phyloP scores from a whole-genome alignment of 2,113 vertebrate genomes.

The Phoenicopterus ruber region DNA sequence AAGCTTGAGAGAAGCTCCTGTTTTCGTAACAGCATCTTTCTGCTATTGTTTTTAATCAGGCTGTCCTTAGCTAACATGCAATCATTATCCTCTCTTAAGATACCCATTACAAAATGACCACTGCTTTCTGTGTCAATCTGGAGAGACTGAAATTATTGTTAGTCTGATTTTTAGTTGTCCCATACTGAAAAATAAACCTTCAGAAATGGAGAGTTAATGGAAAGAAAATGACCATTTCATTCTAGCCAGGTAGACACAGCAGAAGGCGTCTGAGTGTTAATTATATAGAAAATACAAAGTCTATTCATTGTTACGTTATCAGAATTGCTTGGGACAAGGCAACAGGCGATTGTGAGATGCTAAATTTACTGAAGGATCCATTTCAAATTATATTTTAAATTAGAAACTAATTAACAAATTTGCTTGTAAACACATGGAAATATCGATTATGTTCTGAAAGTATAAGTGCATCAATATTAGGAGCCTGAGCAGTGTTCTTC shows the following conservation, averaged over 20 bases:
- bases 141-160: neutral
- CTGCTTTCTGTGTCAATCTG: neutral
- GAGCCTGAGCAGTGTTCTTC: neutral
- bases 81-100: neutral
- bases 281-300: neutral
- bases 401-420: neutral
- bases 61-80: neutral
- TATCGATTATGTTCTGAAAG: neutral
- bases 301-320: neutral
- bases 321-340: neutral
- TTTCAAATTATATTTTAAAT: neutral
- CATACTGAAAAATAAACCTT: neutral
- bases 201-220: neutral
- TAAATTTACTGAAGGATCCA: neutral
- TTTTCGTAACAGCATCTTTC: neutral
- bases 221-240: neutral
- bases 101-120: neutral
- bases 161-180: neutral
- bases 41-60: neutral
- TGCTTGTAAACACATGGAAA: neutral
- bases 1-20: neutral
- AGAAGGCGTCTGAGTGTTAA: neutral
- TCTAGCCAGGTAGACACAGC: neutral
- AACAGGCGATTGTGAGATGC: neutral
- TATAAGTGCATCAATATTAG: neutral